Conservation (phyloP, 2,797 vertebrate species). For the Eulemur mongoz region DNA sequence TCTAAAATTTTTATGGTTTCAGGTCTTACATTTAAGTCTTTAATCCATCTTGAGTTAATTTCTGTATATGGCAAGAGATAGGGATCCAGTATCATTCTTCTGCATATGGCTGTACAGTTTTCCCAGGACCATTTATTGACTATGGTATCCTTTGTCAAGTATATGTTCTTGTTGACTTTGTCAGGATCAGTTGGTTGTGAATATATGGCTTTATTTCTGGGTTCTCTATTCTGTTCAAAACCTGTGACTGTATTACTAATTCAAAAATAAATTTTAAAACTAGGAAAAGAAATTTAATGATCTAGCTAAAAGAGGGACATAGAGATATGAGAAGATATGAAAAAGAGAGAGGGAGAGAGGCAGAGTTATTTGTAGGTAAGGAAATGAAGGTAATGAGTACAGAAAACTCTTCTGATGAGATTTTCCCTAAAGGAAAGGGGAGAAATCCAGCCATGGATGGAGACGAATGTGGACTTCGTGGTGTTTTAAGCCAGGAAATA, state of each 20-base stretch:
- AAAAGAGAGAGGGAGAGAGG: no score
- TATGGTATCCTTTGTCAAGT: no score
- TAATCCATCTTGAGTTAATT: no score
- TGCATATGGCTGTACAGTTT: no score
- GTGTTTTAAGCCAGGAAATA: background rate
- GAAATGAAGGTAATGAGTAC: background rate
- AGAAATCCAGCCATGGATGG: background rate
- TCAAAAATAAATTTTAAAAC: background rate
- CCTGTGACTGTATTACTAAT: background rate
- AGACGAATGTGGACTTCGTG: background rate
- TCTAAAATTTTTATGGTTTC: no score
- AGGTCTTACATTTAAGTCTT: no score
- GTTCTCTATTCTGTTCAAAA: background rate
- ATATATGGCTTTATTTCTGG: no score
- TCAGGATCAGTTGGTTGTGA: no score
- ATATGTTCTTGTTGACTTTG: no score
- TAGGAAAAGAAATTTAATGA: background rate
- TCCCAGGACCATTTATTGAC: no score
- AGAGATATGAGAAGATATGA: background rate
- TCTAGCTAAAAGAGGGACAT: background rate
- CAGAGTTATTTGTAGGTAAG: background rate
- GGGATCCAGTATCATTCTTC: no score
- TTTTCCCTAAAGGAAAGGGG: background rate
- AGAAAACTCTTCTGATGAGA: background rate
- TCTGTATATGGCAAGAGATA: no score